phyloP scores from a whole-genome alignment of 2,888 invertebrate genomes.

The Germaria angustata region DNA sequence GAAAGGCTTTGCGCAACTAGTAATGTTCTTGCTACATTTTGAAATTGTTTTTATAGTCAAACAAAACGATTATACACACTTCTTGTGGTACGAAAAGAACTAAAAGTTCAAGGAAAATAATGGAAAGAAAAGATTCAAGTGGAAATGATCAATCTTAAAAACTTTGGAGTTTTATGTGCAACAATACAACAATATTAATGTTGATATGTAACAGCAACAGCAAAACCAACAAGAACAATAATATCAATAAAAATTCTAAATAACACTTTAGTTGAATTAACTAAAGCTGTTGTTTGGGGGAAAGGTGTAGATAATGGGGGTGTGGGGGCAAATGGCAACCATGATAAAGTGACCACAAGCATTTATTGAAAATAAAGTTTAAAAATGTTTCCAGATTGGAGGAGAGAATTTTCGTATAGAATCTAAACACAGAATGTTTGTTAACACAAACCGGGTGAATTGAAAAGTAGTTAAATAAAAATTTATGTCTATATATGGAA shows the following conservation, averaged over 20 bases:
- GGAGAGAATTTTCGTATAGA: conserved; percentile 17
- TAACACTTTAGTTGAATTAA: conserved; percentile 38
- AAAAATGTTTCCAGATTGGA: conserved; percentile 41
- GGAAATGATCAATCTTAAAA: conserved; percentile 68
- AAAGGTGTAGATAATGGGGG: conserved; percentile 27
- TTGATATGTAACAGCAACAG: conserved; percentile 52
- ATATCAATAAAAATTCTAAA: conserved; percentile 46
- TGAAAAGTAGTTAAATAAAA: not conserved
- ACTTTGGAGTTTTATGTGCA: conserved; percentile 63
- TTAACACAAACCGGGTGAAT: not conserved
- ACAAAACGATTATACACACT: conserved; percentile 62
- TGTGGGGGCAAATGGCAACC: conserved; percentile 52
- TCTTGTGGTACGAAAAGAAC: conserved; percentile 17
- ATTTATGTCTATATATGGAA: no score
- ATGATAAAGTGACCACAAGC: conserved; percentile 64
- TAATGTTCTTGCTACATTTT: conserved; percentile 10
- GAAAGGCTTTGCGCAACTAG: conserved; percentile 50
- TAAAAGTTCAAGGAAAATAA: not conserved
- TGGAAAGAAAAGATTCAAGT: conserved; percentile 35
- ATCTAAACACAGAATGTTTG: not conserved
- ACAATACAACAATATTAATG: conserved; percentile 62
- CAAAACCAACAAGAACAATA: conserved; percentile 63
- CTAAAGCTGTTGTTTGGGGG: not conserved
- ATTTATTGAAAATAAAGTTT: conserved; percentile 52
- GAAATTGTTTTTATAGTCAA: conserved; percentile 30